Conservation (phyloP, 2,888 invertebrate species). For the Mythimna pallens region DNA sequence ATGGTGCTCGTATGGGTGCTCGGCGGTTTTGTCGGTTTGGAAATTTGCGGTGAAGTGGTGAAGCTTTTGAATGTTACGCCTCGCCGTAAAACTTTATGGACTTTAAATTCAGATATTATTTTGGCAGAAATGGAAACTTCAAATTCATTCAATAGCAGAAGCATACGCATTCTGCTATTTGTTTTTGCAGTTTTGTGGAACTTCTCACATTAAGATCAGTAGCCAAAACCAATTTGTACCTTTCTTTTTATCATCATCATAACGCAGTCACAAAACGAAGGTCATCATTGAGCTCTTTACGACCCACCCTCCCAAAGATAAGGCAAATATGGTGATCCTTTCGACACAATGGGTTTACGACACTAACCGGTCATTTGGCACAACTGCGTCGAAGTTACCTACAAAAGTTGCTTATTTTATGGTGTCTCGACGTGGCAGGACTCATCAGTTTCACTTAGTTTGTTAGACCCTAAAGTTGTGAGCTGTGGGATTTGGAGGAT, state of each 20-base stretch:
- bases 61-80: slow-evolving; percentile 49
- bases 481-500: slow-evolving; percentile 51
- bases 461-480: slow-evolving; percentile 55
- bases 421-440: slow-evolving; percentile 36
- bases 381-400: slow-evolving; percentile 44
- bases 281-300: slow-evolving; percentile 49
- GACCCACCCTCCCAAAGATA: slow-evolving; percentile 32
- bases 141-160: neutral
- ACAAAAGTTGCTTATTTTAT: slow-evolving; percentile 58
- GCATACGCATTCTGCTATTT: neutral
- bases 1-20: slow-evolving; percentile 46
- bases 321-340: slow-evolving; percentile 36
- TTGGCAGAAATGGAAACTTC: slow-evolving; percentile 18
- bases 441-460: slow-evolving; percentile 61
- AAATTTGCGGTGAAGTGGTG: slow-evolving; percentile 36
- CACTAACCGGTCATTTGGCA: slow-evolving; percentile 45
- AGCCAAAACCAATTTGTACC: slow-evolving; percentile 3
- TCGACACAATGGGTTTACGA: slow-evolving; percentile 49
- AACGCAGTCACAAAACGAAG: slow-evolving; percentile 35
- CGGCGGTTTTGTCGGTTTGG: slow-evolving; percentile 43
- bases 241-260: slow-evolving; percentile 28
- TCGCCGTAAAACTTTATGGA: slow-evolving; percentile 40
- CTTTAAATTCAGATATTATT: slow-evolving; percentile 35
- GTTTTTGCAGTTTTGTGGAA: neutral
- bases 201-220: neutral